Evolutionary conservation across 2,888 invertebrate species (phyloP), one percentile per base, ranked within the genome.

Genomic region (Hartigia nigra): DNA sequence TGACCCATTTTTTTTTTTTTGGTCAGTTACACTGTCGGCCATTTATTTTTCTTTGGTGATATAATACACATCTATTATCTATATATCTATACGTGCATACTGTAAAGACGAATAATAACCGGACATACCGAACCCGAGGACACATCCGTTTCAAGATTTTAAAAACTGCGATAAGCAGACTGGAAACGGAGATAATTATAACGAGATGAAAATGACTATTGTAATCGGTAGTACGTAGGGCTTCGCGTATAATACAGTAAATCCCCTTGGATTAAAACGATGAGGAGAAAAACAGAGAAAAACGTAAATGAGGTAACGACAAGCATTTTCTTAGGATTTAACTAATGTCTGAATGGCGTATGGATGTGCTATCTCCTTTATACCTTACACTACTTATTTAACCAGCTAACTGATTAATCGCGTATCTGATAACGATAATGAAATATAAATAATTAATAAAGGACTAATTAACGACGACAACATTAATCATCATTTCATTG

Each of bases 301-400:
- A 55, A 55, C 23, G 55, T 55, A 55, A 23, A 55, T 55, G 55
- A 55, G 23, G 55, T 55, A 55, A 55, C 55, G 23, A 55, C 31
- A 72, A 72, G 32, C 14, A 34, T 31, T 72, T 72, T 72, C 72
- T 31, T 72, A 72, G 12, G 12, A 72, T 72, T 55, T 72, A 72
- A 72, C 72, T 72, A 31, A 31, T 72, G 88, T 86, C 79, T 88
- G 88, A 88, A 88, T 86, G 88, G 80, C 81, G 88, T 84, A 82
- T 85, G 87, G 83, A 87, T 88, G 88, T 77, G 81, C 82, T 82
- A 81, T 79, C 78, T 83, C 80, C 81, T 83, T 77, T 78, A 76
- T 70, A 70, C 74, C 69, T 74, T 76, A 31, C 76, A 76, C n/a
- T 37, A 74, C 35, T 55, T 55, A 55, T 23, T 23, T 55, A 55